A percentile compares a stretch with the other conserved stretches of the same genome.
Conservation (phyloP, 2,113 vertebrate species). For the Bettongia penicillata region DNA sequence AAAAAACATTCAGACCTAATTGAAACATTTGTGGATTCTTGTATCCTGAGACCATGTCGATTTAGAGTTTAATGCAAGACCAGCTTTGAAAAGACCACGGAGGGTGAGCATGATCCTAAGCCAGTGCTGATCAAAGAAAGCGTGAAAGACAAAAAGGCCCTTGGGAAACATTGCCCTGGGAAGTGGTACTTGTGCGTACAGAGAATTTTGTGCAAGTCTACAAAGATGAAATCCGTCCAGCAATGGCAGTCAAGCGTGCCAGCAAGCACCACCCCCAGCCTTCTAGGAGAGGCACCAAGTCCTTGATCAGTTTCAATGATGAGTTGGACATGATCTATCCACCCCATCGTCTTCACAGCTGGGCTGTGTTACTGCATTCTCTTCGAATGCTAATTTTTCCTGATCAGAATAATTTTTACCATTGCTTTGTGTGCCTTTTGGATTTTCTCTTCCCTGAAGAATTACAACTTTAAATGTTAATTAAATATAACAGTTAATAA, state of each 20-base stretch:
- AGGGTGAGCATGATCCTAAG: conserved; percentile 69
- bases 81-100: conserved; percentile 69
- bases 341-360: conserved; percentile 4
- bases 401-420: conserved; percentile 46
- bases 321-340: conserved; percentile 46
- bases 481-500: conserved; percentile 53
- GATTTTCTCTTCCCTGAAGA: conserved; percentile 1
- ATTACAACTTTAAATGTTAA: conserved; percentile 62
- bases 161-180: conserved; percentile 76
- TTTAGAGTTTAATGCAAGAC: conserved; percentile 65
- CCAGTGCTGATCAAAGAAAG: conserved; percentile 76
- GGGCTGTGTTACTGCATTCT: conserved; percentile 38
- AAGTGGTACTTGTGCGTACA: conserved; percentile 69
- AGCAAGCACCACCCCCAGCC: conserved; percentile 16
- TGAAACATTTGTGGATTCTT: conserved; percentile 66
- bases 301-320: conserved; percentile 6
- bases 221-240: conserved; percentile 47
- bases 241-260: conserved; percentile 49
- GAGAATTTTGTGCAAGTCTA: conserved; percentile 64
- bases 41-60: conserved; percentile 61
- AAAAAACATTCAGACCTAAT: conserved; percentile 62
- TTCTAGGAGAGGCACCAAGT: conserved; percentile 6
- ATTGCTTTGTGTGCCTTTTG: conserved; percentile 54
- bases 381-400: conserved; percentile 38
- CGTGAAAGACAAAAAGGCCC: conserved; percentile 73